Percentiles rank a stretch among this genome's conserved stretches.
phyloP scores from a whole-genome alignment of 2,113 vertebrate species.

The Salvator merianae region DNA sequence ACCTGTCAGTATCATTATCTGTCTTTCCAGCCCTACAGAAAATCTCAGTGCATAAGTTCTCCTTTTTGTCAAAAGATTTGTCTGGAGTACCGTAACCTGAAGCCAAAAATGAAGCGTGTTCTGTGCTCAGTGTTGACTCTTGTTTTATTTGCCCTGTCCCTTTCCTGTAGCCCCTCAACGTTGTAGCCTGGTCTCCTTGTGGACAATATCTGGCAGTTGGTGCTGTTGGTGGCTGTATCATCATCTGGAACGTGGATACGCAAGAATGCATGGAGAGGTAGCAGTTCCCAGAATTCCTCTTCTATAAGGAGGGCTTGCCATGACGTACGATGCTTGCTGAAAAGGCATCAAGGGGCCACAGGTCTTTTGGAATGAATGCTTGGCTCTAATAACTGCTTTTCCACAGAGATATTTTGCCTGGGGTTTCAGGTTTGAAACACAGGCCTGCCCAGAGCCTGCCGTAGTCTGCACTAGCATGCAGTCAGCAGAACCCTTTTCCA shows the following conservation, averaged over 20 bases:
- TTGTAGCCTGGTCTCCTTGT: conserved; percentile 92
- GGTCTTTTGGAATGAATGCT: not conserved
- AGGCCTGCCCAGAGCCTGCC: no score
- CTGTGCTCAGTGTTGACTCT: not conserved
- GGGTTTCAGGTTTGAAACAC: no score
- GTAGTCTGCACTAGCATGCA: no score
- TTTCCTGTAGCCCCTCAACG: conserved; percentile 81
- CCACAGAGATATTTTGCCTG: no score
- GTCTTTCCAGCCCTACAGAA: not conserved
- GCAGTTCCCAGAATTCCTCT: not conserved
- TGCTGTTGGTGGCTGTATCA: conserved; percentile 81
- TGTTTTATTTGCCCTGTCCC: not conserved
- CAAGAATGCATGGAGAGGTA: conserved; percentile 90
- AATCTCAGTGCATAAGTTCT: not conserved
- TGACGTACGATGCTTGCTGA: not conserved
- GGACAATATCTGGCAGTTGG: conserved; percentile 87
- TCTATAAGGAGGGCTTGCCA: not conserved
- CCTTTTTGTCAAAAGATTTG: not conserved
- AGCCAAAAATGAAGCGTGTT: not conserved
- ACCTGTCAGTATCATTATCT: no score
- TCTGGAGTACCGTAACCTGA: not conserved
- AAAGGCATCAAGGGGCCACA: not conserved
- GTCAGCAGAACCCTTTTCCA: no score
- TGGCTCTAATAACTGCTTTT: not conserved
- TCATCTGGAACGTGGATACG: conserved; percentile 85